Base-by-base conservation (phyloP, 2,113 vertebrate species). In the Furnarius figulus region DNA sequence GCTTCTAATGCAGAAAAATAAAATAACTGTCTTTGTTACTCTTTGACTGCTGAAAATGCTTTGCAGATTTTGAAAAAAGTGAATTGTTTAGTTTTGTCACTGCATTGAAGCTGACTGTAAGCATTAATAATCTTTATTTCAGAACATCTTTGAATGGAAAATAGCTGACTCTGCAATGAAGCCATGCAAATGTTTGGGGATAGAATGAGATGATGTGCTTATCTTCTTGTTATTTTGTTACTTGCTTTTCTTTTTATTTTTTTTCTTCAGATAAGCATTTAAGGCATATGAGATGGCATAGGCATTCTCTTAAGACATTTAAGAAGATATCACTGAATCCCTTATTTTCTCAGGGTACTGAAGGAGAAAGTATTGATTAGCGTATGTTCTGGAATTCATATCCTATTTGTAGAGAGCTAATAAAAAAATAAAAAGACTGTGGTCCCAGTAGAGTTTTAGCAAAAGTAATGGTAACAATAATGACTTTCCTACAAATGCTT, bases 291-390 rank as follows among this genome's bases (percentile, higher is more conserved):
- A 95, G 88, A 96, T 89, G 83, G 90, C 79, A 91, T 62, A 97
- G 90, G 83, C 95, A 85, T 95, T 94, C 89, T 95, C 71, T 86
- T 87, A 49, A 96, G 94, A 81, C 93, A 91, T 96, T 96, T 96
- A 96, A 93, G 72, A 74, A 94, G 78, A 61, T 81, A 84, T 94
- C 89, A 92, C 96, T 97, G 81, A 96, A 97, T 94, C 71, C 73
- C 80, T 96, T 96, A 96, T 97, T 97, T 97, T 96, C 95, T 96
- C 72, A 89, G 87, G 61, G 90, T 97, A 88, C 95, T 97, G 93
- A 97, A 96, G 96, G 90, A 97, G 97, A 98, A 97, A 97, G 95
- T 97, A 96, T 95, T 96, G 96, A 97, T 98, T 97, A 90, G 73
- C 49, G 17, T 85, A 97, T 90, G 70, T 87, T 81, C 74, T 92